phyloP scores from a whole-genome alignment of 2,888 invertebrate species.

The Parasteatoda lunata region DNA sequence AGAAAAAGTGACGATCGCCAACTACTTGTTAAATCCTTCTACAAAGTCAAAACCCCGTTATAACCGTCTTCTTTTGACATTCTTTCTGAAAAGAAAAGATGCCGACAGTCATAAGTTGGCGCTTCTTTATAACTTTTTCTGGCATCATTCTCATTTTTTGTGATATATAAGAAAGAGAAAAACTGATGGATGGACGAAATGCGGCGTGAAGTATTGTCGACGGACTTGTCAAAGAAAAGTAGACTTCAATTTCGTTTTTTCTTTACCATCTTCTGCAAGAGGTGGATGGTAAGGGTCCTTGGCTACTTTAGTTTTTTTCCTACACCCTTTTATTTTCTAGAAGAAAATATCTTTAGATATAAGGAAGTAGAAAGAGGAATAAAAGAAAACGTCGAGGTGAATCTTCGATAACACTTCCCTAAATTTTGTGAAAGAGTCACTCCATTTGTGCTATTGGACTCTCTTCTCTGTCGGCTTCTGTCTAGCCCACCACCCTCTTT shows the following conservation, averaged over 20 bases:
- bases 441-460: constrained; percentile 38
- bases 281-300: neutral
- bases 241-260: constrained; percentile 54
- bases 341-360: neutral
- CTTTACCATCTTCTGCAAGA: constrained; percentile 1
- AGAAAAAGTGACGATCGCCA: constrained; percentile 19
- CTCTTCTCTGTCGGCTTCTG: neutral
- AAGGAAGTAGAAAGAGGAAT: neutral
- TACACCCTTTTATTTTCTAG: neutral
- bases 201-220: constrained; percentile 63
- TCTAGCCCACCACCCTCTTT: neutral
- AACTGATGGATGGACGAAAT: constrained; percentile 62
- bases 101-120: constrained; percentile 46
- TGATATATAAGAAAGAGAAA: constrained; percentile 20
- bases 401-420: constrained; percentile 60
- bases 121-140: constrained; percentile 11
- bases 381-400: constrained; percentile 42
- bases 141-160: constrained; percentile 8
- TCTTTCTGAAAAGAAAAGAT: constrained; percentile 32
- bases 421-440: constrained; percentile 49
- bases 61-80: constrained; percentile 39
- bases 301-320: neutral
- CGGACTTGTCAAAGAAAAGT: constrained; percentile 54
- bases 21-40: constrained; percentile 57
- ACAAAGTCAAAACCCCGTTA: constrained; percentile 60